A percentile compares a stretch with the other conserved stretches of the same genome.
phyloP scores from a whole-genome alignment of 2,888 invertebrate genomes.

The Hyposoter dolosus region DNA sequence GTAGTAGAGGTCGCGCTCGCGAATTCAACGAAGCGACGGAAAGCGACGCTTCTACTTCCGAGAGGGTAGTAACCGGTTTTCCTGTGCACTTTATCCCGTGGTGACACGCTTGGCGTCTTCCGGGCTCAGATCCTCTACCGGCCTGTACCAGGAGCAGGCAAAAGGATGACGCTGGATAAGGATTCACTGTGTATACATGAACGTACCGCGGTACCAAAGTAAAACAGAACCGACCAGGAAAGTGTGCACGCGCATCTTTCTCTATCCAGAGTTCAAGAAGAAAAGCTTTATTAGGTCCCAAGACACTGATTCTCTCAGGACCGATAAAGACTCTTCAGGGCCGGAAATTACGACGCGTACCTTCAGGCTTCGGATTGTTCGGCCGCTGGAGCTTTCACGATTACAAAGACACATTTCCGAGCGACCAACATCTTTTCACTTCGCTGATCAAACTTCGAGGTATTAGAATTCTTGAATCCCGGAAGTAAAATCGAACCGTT shows the following conservation, averaged over 20 bases:
- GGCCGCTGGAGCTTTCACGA: conserved; percentile 34
- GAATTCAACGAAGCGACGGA: conserved; percentile 68
- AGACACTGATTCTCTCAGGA: conserved; percentile 66
- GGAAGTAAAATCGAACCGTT: neutral
- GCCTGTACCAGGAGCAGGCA: conserved; percentile 31
- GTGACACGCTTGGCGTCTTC: conserved; percentile 66
- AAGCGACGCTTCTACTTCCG: conserved; percentile 66
- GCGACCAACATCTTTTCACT: neutral
- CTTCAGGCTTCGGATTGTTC: conserved; percentile 42
- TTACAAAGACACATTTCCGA: neutral
- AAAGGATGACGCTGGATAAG: conserved; percentile 48
- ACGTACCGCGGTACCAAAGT: conserved; percentile 16
- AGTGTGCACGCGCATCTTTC: conserved; percentile 28
- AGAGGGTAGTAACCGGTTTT: conserved; percentile 68
- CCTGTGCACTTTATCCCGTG: conserved; percentile 67
- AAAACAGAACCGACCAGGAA: conserved; percentile 37
- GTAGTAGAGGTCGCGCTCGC: conserved; percentile 41
- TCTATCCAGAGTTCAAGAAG: conserved; percentile 14
- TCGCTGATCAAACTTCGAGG: neutral
- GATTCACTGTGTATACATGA: conserved; percentile 20
- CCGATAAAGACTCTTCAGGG: conserved; percentile 69
- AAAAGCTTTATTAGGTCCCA: conserved; percentile 70
- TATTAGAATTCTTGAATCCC: neutral
- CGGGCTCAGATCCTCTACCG: conserved; percentile 38
- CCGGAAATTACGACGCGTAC: conserved; percentile 63